Base-by-base conservation (phyloP, 2,797 vertebrate genomes). In the Aplochiton taeniatus region DNA sequence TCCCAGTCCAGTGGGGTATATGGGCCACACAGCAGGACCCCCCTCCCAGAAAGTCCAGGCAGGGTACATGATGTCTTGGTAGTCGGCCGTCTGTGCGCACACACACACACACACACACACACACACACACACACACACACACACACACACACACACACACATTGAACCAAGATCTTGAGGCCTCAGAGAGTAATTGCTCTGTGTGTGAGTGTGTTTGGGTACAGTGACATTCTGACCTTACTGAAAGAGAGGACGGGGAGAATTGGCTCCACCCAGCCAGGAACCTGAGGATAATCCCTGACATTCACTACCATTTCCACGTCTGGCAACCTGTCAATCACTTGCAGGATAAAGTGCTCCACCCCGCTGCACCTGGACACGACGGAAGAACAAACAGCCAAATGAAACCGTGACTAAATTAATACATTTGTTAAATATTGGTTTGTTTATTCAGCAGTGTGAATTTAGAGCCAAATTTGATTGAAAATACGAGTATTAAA, bases 11-110 rank as follows among this genome's bases (percentile, higher is more conserved):
- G 94, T 96, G 41, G 98, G 97, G 72, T 99, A 99, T 77, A 99
- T 96, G 52, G 98, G 98, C 98, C 97, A 99, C 75, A 99, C 96
- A 12, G 98, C 98, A 0, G 98, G 98, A 9, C 98, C 98, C 2
- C 98, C 98, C 90, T 99, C 98, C 97, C 97, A 98, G 75, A 98
- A 99, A 0, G 98, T 99, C 98, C 98, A 99, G 0, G 98, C 98
- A 47, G 98, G 98, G 70, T 99, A 99, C 98, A 99, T 97, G 82
- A 99, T 97, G 78, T 99, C 98, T 69, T 87, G 85, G 83, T 98
- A 98, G 60, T 99, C 95, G 11, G 90, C 65, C 0, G 96, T 99
- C 98, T 99, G 65, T 69, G 60, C 1, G 19, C 46, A 45, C 18
- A 61, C 20, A 31, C n/a, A 18, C 1, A 44, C 18, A 54, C 51